phyloP scores from a whole-genome alignment of 2,797 vertebrate species.

The Paratrypauchen microcephalus region DNA sequence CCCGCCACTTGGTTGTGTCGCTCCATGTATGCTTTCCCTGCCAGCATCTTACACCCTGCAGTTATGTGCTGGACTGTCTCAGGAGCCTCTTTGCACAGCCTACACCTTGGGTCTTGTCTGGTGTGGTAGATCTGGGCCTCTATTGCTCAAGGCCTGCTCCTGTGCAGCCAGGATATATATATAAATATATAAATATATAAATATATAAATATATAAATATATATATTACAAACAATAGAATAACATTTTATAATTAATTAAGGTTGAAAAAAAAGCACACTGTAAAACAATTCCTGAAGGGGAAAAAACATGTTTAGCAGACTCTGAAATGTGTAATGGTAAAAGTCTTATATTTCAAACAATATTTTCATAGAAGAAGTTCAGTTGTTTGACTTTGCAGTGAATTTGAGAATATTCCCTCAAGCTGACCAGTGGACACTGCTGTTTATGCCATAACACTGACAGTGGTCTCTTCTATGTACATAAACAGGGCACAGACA shows the following conservation, averaged over 20 bases:
- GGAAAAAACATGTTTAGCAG: no score
- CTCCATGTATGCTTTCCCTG: no score
- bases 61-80: no score
- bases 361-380: neutral
- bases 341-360: neutral
- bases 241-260: neutral
- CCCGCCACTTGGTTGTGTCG: no score
- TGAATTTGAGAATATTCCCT: neutral
- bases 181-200: no score
- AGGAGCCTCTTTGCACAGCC: no score
- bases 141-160: no score
- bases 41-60: no score
- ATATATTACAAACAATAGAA: neutral
- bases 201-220: no score
- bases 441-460: conserved; percentile 60
- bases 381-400: neutral
- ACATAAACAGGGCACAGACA: neutral
- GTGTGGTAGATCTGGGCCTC: no score
- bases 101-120: no score
- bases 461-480: conserved; percentile 1
- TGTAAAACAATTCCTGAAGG: neutral
- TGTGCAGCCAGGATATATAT: no score
- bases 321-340: neutral
- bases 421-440: neutral
- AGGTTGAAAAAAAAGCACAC: neutral